Evolutionary conservation across 2,113 vertebrate genomes (phyloP).

Genomic region (Brachyhypopomus occidentalis): DNA sequence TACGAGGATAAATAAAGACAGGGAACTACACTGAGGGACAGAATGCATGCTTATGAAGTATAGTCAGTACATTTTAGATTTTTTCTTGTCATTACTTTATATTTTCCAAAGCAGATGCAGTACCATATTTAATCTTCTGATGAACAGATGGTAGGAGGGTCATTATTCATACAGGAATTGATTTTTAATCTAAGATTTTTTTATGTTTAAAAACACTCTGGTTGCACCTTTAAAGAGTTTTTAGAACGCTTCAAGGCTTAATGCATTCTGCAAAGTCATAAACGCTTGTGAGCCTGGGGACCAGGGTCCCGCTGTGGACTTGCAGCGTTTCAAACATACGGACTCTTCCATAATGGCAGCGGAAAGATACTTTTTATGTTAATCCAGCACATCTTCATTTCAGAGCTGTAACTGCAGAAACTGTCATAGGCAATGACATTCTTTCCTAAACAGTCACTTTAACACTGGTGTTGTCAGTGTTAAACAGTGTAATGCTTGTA

Average conservation of each 20-base stretch:
- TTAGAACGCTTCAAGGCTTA: slow-evolving; percentile 10
- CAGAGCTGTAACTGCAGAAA: slow-evolving; percentile 7
- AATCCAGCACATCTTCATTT: slow-evolving; percentile 32
- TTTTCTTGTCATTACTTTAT: background rate
- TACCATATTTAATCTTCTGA: background rate
- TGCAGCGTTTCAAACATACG: slow-evolving; percentile 32
- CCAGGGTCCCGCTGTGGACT: slow-evolving; percentile 35
- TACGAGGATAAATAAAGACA: background rate
- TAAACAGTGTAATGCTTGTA: too few species aligned
- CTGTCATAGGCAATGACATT: too few species aligned
- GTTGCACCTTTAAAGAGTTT: background rate
- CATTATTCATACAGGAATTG: background rate
- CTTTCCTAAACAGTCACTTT: too few species aligned
- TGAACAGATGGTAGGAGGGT: background rate
- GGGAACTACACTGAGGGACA: background rate
- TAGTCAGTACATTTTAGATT: background rate
- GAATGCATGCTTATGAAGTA: background rate
- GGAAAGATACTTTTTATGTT: slow-evolving; percentile 44
- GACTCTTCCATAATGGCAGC: slow-evolving; percentile 38
- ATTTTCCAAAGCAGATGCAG: background rate
- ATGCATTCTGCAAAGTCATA: slow-evolving; percentile 35
- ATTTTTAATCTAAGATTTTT: slow-evolving; percentile 4
- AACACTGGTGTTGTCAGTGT: too few species aligned
- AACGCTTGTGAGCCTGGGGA: slow-evolving; percentile 40
- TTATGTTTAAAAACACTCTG: background rate